phyloP scores from a whole-genome alignment of 2,888 invertebrate species.

The Rhamnusium bicolor region DNA sequence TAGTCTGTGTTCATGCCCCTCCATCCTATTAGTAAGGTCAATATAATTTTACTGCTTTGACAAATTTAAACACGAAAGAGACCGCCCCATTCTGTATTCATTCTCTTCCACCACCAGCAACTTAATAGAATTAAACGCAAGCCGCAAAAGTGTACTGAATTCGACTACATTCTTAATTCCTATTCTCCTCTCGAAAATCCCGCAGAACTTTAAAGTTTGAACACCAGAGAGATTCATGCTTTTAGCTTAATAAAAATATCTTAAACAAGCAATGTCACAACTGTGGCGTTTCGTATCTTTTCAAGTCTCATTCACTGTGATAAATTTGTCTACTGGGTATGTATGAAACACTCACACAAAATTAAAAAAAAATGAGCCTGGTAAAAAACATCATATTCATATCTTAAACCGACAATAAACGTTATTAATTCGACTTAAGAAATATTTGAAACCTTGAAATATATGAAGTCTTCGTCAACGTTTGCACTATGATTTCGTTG shows the following conservation, averaged over 20 bases:
- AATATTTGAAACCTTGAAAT: no score
- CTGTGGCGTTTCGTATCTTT: background rate
- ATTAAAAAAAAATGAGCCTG: no score
- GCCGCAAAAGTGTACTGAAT: constrained; percentile 29
- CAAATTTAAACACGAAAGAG: constrained; percentile 35
- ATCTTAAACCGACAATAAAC: no score
- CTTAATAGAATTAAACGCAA: constrained; percentile 34
- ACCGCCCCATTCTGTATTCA: constrained; percentile 27
- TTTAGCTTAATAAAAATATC: constrained; percentile 11
- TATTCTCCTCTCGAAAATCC: constrained; percentile 24
- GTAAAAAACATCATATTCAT: no score
- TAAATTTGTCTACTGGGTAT: no score
- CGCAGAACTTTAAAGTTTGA: background rate
- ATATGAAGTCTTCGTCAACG: no score
- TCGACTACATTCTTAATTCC: constrained; percentile 31
- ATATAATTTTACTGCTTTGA: constrained; percentile 38
- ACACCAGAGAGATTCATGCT: constrained; percentile 16
- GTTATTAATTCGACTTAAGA: no score
- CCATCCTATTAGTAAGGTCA: constrained; percentile 33
- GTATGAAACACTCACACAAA: no score
- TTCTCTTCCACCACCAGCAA: constrained; percentile 18
- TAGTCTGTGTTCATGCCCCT: constrained; percentile 16
- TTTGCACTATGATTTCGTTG: no score
- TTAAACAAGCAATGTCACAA: background rate
- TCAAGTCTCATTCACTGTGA: no score